phyloP scores from a whole-genome alignment of 2,797 vertebrate genomes.

The Margarornis squamiger region DNA sequence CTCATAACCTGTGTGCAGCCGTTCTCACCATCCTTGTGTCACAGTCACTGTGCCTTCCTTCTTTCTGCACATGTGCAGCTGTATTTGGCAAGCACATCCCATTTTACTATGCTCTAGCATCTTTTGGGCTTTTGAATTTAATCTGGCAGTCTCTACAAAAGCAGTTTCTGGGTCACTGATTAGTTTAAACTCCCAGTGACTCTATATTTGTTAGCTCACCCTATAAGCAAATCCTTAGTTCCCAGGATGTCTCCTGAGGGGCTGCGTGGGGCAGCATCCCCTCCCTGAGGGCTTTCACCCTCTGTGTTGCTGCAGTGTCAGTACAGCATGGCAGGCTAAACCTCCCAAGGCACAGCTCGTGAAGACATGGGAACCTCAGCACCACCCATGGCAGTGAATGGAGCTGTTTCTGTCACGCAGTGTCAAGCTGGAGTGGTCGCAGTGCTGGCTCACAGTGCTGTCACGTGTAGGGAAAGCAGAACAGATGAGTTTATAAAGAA shows the following conservation, averaged over 20 bases:
- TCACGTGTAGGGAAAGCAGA: not conserved
- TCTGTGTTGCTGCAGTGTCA: accelerated
- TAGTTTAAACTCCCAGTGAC: not conserved
- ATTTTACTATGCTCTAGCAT: not conserved
- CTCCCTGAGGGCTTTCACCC: not conserved
- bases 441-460: not conserved
- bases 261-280: not conserved
- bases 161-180: not conserved
- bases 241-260: not conserved
- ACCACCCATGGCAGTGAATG: accelerated
- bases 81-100: not conserved
- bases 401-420: not conserved
- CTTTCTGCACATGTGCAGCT: accelerated
- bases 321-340: accelerated
- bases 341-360: not conserved
- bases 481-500: not conserved
- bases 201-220: not conserved
- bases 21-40: not conserved
- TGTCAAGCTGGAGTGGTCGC: not conserved
- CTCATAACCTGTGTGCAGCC: not conserved
- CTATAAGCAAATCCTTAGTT: not conserved
- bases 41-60: not conserved
- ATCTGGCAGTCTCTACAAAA: not conserved
- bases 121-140: not conserved
- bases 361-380: not conserved